Evolutionary conservation across 1,140 invertebrate species (phyloP).

Genomic region (Trissolcus basalis): DNA sequence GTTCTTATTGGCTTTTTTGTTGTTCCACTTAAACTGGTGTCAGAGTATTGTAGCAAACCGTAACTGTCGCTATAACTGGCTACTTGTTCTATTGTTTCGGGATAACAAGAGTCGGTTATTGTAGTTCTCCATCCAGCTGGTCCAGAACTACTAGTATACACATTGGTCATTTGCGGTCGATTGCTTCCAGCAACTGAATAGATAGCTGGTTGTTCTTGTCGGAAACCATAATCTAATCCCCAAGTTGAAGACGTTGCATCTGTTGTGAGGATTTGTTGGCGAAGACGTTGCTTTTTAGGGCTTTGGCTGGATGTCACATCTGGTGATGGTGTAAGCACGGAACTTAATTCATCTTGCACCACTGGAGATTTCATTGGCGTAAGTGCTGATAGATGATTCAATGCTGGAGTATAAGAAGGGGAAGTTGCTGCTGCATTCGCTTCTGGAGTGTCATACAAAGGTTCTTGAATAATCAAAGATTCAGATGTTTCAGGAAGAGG

Average conservation of each 20-base stretch:
- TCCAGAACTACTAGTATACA: slow-evolving; percentile 81
- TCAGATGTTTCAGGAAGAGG: slow-evolving; percentile 64
- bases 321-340: slow-evolving; percentile 65
- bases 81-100: slow-evolving; percentile 83
- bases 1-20: slow-evolving; percentile 77
- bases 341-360: slow-evolving; percentile 67
- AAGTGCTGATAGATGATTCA: slow-evolving; percentile 65
- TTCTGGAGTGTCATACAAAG: slow-evolving; percentile 72
- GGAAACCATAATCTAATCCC: slow-evolving; percentile 77
- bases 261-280: slow-evolving; percentile 65
- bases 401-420: slow-evolving; percentile 58
- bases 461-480: slow-evolving; percentile 65
- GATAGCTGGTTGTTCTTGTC: slow-evolving; percentile 82
- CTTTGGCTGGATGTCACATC: slow-evolving; percentile 62
- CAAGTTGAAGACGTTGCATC: slow-evolving; percentile 52
- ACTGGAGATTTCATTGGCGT: slow-evolving; percentile 64
- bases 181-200: slow-evolving; percentile 85
- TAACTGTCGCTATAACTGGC: slow-evolving; percentile 75
- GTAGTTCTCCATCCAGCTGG: slow-evolving; percentile 78
- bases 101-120: slow-evolving; percentile 76
- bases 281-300: slow-evolving; percentile 69
- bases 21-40: slow-evolving; percentile 68
- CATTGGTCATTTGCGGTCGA: slow-evolving; percentile 82
- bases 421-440: slow-evolving; percentile 49
- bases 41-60: slow-evolving; percentile 63